phyloP scores from a whole-genome alignment of 2,888 invertebrate genomes.

The Laothoe populi region DNA sequence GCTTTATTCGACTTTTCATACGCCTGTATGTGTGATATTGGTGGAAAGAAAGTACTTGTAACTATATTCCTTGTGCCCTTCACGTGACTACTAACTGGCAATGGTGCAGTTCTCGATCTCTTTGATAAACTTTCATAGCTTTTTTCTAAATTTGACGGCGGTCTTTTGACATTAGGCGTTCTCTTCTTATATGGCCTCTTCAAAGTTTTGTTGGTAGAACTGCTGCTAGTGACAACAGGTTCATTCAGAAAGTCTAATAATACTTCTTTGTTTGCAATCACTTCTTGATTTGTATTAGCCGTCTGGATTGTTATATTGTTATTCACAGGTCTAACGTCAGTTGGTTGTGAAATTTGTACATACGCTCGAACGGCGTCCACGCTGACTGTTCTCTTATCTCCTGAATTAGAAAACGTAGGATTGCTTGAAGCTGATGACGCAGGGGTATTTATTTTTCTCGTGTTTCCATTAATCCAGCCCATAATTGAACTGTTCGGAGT shows the following conservation, averaged over 20 bases:
- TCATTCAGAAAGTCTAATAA: neutral
- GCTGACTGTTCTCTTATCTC: neutral
- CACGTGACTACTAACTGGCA: neutral
- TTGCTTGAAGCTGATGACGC: neutral
- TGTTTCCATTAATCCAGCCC: neutral
- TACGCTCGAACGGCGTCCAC: neutral
- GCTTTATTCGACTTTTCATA: neutral
- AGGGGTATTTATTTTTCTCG: neutral
- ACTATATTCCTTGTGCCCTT: neutral
- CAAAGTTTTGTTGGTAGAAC: neutral
- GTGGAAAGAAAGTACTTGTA: neutral
- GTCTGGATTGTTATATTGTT: neutral
- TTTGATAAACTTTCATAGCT: neutral
- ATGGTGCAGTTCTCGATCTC: neutral
- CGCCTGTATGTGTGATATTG: neutral
- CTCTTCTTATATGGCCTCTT: neutral
- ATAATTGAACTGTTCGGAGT: neutral
- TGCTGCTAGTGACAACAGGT: neutral
- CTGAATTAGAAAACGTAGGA: neutral
- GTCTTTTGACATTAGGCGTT: neutral
- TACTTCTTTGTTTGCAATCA: neutral
- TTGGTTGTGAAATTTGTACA: neutral
- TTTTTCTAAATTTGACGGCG: too few relatives aligned
- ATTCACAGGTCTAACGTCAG: neutral
- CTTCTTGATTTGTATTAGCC: neutral